phyloP scores from a whole-genome alignment of 2,797 vertebrate species.

The Pangasius mekongensis region DNA sequence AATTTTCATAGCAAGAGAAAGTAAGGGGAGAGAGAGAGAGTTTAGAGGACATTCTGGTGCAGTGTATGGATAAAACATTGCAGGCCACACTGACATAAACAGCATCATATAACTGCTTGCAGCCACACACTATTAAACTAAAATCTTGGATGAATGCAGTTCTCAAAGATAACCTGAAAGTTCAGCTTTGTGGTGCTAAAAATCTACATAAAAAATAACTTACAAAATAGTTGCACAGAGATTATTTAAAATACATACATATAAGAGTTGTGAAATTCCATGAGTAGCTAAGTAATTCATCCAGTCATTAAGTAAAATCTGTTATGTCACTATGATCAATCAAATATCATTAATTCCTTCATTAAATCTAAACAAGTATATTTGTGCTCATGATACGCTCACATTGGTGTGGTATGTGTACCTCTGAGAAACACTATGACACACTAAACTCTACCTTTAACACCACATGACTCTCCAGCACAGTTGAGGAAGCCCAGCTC shows the following conservation, averaged over 20 bases:
- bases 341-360: not conserved
- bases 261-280: not conserved
- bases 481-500: conserved; percentile 77
- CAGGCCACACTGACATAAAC: conserved; percentile 24
- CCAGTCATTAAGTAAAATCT: not conserved
- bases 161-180: conserved; percentile 36
- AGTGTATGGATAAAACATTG: conserved; percentile 33
- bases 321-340: not conserved
- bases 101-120: conserved; percentile 32
- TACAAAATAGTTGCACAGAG: not conserved
- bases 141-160: conserved; percentile 26
- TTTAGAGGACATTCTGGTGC: conserved; percentile 8
- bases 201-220: not conserved
- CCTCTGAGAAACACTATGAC: too few relatives aligned
- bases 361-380: not conserved
- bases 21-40: not conserved
- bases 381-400: not conserved
- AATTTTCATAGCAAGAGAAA: conserved; percentile 12
- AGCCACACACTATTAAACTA: conserved; percentile 23
- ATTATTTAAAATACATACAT: not conserved
- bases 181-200: not conserved
- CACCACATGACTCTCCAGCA: conserved; percentile 68
- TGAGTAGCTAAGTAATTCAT: not conserved
- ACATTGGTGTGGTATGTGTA: not conserved
- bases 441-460: conserved; percentile 79